Percentiles rank a stretch among this genome's conserved stretches.
phyloP scores from a whole-genome alignment of 2,888 invertebrate species.

The Macrosiphum euphorbiae region DNA sequence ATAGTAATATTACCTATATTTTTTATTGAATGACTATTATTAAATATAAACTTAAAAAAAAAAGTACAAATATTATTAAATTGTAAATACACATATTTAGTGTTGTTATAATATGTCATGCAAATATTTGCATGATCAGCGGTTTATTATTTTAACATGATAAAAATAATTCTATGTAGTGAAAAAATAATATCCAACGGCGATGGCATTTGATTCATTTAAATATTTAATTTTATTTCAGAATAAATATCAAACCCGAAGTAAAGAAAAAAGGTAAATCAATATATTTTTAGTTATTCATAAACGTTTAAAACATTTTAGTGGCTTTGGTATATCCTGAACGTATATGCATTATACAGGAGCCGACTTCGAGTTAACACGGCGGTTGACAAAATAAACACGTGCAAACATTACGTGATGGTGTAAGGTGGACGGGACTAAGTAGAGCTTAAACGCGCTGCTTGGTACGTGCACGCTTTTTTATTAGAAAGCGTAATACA shows the following conservation, averaged over 20 bases:
- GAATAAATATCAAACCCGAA: neutral
- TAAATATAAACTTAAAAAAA: too few relatives aligned
- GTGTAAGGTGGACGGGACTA: slow-evolving; percentile 13
- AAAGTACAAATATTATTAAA: neutral
- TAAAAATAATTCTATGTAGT: neutral
- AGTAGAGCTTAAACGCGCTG: slow-evolving; percentile 36
- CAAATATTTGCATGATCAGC: neutral
- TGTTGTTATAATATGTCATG: neutral
- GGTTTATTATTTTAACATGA: neutral
- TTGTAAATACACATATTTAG: neutral
- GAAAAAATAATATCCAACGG: neutral
- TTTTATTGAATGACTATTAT: too few relatives aligned
- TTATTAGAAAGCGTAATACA: neutral
- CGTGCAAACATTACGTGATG: slow-evolving; percentile 31
- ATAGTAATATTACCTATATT: neutral
- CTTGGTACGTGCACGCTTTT: slow-evolving; percentile 40
- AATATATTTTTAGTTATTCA: slow-evolving; percentile 38
- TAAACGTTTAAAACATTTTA: slow-evolving; percentile 18
- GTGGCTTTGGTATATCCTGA: neutral
- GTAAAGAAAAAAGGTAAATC: neutral
- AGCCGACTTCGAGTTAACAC: neutral
- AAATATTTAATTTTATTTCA: slow-evolving; percentile 24
- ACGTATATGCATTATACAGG: neutral
- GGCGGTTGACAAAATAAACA: slow-evolving; percentile 16
- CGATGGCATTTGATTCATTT: neutral